Base-by-base conservation (phyloP, 92 coral and sea anemone genomes). In the Blastomussa wellsi region DNA sequence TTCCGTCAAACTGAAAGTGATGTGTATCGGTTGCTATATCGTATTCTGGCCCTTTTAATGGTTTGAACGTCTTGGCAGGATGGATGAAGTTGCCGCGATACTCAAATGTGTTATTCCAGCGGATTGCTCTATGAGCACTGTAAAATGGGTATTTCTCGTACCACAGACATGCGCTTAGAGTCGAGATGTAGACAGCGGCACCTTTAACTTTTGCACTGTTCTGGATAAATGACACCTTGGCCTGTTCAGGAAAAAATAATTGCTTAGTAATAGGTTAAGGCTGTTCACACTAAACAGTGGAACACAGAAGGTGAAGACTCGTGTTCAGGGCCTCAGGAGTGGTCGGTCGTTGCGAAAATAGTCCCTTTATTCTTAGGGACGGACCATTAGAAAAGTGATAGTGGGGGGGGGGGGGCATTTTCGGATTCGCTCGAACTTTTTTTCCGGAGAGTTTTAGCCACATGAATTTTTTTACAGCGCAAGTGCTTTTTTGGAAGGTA, bases 161-260 rank as follows among this genome's bases (percentile, higher is more conserved):
- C 99, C 99, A 97, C 20, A 93, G 89, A 70, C 99, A 97, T 13
- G 95, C 89, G 11, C 85, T 70, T 59, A 97, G 81, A 19, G 97
- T 87, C 29, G 95, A 90, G 10, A 91, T 91, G 59, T 77, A 89
- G 24, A 97, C 87, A 26, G 99, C 99, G 24, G 99, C 94, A 29
- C 98, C 99, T 52, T 95, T 93, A 20, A 93, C 71, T 52, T 82
- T 90, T 71, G 99, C 99, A 53, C 91, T 86, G 91, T 97, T 97
- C 82, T 90, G 84, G 44, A 89, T 74, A 83, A 97, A 97, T 9
- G 87, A 73, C 20, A 97, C 88, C 42, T 77, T 97, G 22, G 95
- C 89, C 99, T 97, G 78, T 35, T 38, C 26, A 7, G 80, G 32
- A 36, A 67, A 49, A 51, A 41, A 36, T 37, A 42, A 26, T 22